These are phyloP conservation scores for Bursaphelenchus okinawaensis DNA, from an alignment of 2,888 invertebrate species.

Conservation along the genomic window DNA sequence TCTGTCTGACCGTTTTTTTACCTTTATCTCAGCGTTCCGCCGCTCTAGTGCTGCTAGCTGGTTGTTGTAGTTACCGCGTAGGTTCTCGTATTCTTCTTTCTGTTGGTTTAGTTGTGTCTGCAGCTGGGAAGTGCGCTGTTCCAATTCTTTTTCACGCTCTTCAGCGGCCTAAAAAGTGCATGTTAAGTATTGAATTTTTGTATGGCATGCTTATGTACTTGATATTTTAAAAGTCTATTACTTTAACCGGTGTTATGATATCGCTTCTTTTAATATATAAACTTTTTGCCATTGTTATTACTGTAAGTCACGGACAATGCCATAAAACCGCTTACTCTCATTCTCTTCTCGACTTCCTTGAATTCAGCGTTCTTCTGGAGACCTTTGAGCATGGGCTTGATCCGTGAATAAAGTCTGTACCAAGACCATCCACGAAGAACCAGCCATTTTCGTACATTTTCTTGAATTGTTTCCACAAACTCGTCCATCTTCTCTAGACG, in stretches of 20 bases:
- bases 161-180: neutral
- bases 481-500: conserved; percentile 17
- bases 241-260: too few species aligned
- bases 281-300: too few species aligned
- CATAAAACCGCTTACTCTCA: conserved; percentile 24
- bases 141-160: neutral
- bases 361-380: conserved; percentile 48
- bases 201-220: neutral
- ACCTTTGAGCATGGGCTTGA: conserved; percentile 51
- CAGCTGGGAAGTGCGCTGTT: neutral
- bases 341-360: conserved; percentile 79
- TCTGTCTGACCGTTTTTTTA: too few species aligned
- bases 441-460: conserved; percentile 98
- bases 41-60: conserved; percentile 9
- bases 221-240: too few species aligned
- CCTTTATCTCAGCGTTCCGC: conserved; percentile 12
- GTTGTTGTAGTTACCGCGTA: conserved; percentile 5
- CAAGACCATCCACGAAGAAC: conserved; percentile 98
- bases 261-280: too few species aligned
- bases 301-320: neutral
- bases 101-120: conserved; percentile 8
- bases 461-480: conserved; percentile 67
- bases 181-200: neutral
- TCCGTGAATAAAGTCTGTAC: conserved; percentile 89
- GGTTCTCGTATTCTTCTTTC: conserved; percentile 16